Percentiles rank a stretch among this genome's conserved stretches.
phyloP scores from a whole-genome alignment of 2,113 vertebrate genomes.

The Hydropotes inermis region DNA sequence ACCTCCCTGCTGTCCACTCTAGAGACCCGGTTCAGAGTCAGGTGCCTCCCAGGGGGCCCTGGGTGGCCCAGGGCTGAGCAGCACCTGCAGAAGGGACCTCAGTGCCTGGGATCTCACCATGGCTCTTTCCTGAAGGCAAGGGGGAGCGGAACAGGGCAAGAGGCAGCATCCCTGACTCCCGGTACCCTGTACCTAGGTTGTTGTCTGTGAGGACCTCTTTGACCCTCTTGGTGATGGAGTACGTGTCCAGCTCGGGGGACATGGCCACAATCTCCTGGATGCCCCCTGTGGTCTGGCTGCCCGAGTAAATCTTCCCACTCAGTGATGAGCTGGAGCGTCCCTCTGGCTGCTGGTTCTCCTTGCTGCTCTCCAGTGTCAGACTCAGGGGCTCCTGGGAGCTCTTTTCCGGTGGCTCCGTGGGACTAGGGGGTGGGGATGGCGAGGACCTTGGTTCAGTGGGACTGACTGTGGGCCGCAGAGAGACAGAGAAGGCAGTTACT shows the following conservation, averaged over 20 bases:
- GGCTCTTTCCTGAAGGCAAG: not conserved
- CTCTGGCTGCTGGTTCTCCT: slow-evolving; percentile 93
- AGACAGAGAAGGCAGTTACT: not conserved
- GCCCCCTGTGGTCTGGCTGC: slow-evolving; percentile 85
- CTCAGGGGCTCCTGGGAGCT: slow-evolving; percentile 85
- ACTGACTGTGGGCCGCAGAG: slow-evolving; percentile 80
- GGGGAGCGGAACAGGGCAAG: not conserved
- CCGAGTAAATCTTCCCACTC: slow-evolving; percentile 81
- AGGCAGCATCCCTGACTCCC: not conserved
- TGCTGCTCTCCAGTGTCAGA: slow-evolving; percentile 92
- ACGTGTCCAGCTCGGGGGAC: slow-evolving; percentile 96
- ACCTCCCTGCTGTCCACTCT: not conserved
- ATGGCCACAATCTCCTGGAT: slow-evolving; percentile 98
- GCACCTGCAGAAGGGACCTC: not conserved
- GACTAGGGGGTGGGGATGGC: slow-evolving; percentile 89
- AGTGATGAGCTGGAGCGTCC: slow-evolving; percentile 72
- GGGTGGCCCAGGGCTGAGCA: not conserved
- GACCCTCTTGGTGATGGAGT: slow-evolving; percentile 97
- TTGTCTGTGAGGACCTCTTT: slow-evolving; percentile 99
- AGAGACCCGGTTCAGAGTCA: not conserved
- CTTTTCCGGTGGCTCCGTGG: slow-evolving; percentile 73
- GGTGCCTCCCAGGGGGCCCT: not conserved
- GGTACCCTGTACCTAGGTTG: slow-evolving; percentile 89
- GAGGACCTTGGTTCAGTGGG: slow-evolving; percentile 87
- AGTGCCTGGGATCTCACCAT: not conserved